These are phyloP conservation scores for Drosophila paulistorum DNA, from an alignment of 1,140 invertebrate genomes.

Conservation along the genomic window DNA sequence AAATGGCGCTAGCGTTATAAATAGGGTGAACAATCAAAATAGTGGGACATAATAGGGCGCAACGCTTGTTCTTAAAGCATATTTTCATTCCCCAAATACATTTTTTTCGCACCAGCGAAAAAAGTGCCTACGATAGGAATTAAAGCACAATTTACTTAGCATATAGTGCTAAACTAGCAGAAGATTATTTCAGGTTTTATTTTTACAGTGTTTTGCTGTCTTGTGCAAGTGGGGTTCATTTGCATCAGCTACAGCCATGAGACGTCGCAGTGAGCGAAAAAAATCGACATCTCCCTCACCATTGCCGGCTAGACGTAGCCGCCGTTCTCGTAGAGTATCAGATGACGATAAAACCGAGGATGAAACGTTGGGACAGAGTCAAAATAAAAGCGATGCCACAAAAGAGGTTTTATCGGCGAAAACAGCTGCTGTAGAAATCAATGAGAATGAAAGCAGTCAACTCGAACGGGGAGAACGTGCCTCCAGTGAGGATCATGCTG, in stretches of 20 bases:
- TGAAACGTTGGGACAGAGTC: slow-evolving; percentile 26
- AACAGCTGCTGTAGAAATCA: slow-evolving; percentile 48
- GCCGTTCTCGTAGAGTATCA: slow-evolving; percentile 61
- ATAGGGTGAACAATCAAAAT: not conserved
- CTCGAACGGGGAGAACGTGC: slow-evolving; percentile 32
- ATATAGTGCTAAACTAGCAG: slow-evolving; percentile 24
- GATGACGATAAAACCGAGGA: slow-evolving; percentile 65
- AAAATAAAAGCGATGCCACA: slow-evolving; percentile 52
- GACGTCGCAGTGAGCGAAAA: slow-evolving; percentile 79
- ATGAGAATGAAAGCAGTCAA: slow-evolving; percentile 30
- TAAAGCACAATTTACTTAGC: not conserved
- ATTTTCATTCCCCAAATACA: slow-evolving; percentile 4
- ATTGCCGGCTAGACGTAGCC: slow-evolving; percentile 68
- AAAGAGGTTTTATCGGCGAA: slow-evolving; percentile 13
- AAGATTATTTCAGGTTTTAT: slow-evolving; percentile 46
- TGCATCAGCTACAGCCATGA: slow-evolving; percentile 57
- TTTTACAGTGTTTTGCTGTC: slow-evolving; percentile 43
- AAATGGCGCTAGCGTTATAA: not conserved
- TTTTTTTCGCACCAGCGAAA: slow-evolving; percentile 2
- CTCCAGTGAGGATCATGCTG: slow-evolving; percentile 63
- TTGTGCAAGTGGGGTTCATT: slow-evolving; percentile 28
- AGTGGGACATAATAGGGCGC: not conserved
- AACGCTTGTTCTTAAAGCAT: slow-evolving; percentile 5
- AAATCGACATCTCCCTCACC: slow-evolving; percentile 75
- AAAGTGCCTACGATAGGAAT: slow-evolving; percentile 4